A percentile compares a stretch with the other conserved stretches of the same genome.
Conservation (phyloP, 2,797 vertebrate species). For the Leuciscus waleckii region DNA sequence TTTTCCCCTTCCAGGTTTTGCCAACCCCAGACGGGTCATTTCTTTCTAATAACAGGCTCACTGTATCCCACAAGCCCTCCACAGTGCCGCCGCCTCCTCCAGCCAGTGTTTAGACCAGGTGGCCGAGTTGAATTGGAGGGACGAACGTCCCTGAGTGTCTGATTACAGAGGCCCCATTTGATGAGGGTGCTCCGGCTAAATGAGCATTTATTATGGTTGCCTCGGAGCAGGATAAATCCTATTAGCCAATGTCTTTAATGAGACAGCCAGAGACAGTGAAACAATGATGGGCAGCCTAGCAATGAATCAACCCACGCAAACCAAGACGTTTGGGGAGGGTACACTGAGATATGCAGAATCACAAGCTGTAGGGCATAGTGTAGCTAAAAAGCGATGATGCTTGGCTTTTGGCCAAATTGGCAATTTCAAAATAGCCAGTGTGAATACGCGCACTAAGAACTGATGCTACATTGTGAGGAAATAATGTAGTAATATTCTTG, state of each 20-base stretch:
- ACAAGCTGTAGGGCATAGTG: slow-evolving; percentile 21
- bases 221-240: slow-evolving; percentile 59
- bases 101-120: slow-evolving; percentile 60
- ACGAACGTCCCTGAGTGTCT: slow-evolving; percentile 69
- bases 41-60: slow-evolving; percentile 48
- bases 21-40: slow-evolving; percentile 18
- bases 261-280: slow-evolving; percentile 53
- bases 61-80: slow-evolving; percentile 32
- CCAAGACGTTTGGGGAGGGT: neutral
- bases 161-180: slow-evolving; percentile 71
- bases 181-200: slow-evolving; percentile 67
- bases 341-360: slow-evolving; percentile 32
- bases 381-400: slow-evolving; percentile 41
- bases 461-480: neutral
- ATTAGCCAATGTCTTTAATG: slow-evolving; percentile 58
- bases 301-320: slow-evolving; percentile 47
- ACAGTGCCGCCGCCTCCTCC: neutral
- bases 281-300: slow-evolving; percentile 48
- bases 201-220: slow-evolving; percentile 58
- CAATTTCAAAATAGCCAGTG: slow-evolving; percentile 30
- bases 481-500: neutral
- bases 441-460: neutral
- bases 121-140: slow-evolving; percentile 62
- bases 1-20: slow-evolving; percentile 13
- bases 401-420: slow-evolving; percentile 43